Base-by-base conservation (phyloP, 2,797 vertebrate genomes). In the Anisognathus igniventris region DNA sequence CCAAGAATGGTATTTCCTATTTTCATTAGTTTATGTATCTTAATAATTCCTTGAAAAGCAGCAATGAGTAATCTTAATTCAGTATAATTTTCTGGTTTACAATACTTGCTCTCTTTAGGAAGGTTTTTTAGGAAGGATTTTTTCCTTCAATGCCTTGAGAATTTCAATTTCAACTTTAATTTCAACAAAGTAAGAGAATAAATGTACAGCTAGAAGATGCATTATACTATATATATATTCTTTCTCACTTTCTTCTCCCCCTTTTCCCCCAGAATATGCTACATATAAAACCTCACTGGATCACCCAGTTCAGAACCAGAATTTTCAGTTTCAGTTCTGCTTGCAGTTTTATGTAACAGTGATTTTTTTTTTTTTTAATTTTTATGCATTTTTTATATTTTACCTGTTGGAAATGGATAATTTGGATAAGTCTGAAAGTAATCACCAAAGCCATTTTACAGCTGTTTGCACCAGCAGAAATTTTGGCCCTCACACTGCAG, bases 181-280 rank as follows among this genome's bases (percentile, higher is more conserved):
- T 75, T 90, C 25, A 84, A 54, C 31, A 56, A 64, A 88, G 47
- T 33, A 57, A 76, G 35, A 35, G 3, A 10, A 54, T 53, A 78
- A 60, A 56, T 48, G 12, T 54, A 21, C 17, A 81, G 10, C 30
- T 40, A 47, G 17, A 81, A 93, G 31, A 47, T 28, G 8, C 3
- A 13, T 61, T 86, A 15, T 30, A 22, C 13, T 24, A 18, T 3
- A 25, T 54, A 12, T 28, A 30, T 3, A 28, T 4, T 35, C 42
- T 66, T 2, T 33, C 9, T 86, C 14, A 40, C 12, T 61, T 22
- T 44, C n/a, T 60, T 39, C 20, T 33, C 20, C 45, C 45, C 5
- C 8, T 6, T 40, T 37, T 17, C 1, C 4, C 23, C 28, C 7
- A 15, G 0, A 9, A 25, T 70, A 61, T 40, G 25, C 4, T 7